Base-by-base conservation (phyloP, 37 sponge, comb jelly and placozoan species). In the Theonella swinhoei region DNA sequence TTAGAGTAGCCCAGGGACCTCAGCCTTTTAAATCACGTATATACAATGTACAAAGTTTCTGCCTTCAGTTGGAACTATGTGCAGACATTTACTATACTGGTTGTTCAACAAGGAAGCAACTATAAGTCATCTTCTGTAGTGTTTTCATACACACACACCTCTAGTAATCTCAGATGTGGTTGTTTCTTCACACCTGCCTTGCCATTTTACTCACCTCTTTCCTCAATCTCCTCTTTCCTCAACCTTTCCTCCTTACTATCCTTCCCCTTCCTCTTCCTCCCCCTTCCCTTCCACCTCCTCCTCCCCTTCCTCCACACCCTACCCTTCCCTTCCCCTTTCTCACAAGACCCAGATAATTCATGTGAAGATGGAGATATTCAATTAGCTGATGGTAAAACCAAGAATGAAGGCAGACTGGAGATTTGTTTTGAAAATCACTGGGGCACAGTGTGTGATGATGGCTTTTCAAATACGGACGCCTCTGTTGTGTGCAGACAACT, bases 361-460 rank as follows among this genome's bases (percentile, higher is more conserved):
- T 47, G 54, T 47, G 70, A 7, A 30, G 29, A 25, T 34, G 70
- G 70, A 4, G 33, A 29, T 31, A 32, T 69, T 20, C 29, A 32
- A 69, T 32, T 69, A 32, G 70, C 30, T 29, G 70, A 32, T 34
- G 70, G 70, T 22, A 4, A 4, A 20, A 69, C 70, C 19, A 22
- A 22, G 2, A 29, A 34, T 20, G 70, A 69, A 69, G 70, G 70
- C 1, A 29, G 70, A 34, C 34, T 69, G 31, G 70, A 69, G 33
- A 32, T 69, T 4, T 69, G 31, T 69, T 33, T 69, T 32, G 3
- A 31, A 20, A 32, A 32, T 22, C 70, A 69, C 5, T 69, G 70
- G 70, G 70, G 70, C 33, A 69, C 70, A 2, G 70, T 69, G 70
- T 69, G 70, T 69, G 70, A 69, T 4, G 33, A 69, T 3, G 5